Evolutionary conservation across 2,888 invertebrate species (phyloP).

Genomic region (Lasioglossum lativentre): DNA sequence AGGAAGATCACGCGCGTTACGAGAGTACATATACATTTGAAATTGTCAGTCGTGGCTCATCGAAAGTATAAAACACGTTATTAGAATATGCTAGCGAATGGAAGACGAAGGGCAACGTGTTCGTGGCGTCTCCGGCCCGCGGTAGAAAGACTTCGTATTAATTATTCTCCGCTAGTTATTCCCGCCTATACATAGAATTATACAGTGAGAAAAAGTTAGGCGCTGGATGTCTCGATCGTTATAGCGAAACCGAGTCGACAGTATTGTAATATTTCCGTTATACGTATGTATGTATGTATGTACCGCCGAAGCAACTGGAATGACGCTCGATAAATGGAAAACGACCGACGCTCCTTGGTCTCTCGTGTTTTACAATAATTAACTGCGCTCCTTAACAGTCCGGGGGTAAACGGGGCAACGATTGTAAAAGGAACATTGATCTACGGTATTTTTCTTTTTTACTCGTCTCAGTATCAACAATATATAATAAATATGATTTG

Average conservation of each 20-base stretch:
- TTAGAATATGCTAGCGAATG: conserved; percentile 37
- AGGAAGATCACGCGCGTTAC: conserved; percentile 5
- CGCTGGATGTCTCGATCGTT: conserved; percentile 49
- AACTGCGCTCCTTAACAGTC: conserved; percentile 45
- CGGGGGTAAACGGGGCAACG: conserved; percentile 49
- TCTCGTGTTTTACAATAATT: conserved; percentile 54
- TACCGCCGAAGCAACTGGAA: conserved; percentile 31
- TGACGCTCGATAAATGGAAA: conserved; percentile 35
- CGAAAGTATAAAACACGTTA: conserved; percentile 48
- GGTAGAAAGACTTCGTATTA: conserved; percentile 39
- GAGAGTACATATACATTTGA: neutral
- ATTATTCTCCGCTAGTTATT: conserved; percentile 34
- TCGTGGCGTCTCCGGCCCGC: conserved; percentile 56
- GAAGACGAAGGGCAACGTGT: conserved; percentile 57
- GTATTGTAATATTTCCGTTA: neutral
- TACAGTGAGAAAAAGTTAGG: conserved; percentile 64
- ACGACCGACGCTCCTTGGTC: conserved; percentile 67
- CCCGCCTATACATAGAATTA: conserved; percentile 49
- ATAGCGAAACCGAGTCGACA: conserved; percentile 30
- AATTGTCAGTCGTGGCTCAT: conserved; percentile 43
- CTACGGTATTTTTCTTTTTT: conserved; percentile 30
- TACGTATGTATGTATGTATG: no score
- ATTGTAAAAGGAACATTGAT: conserved; percentile 63
- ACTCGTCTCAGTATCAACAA: conserved; percentile 52
- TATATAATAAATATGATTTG: conserved; percentile 55